A percentile compares a stretch with the other conserved stretches of the same genome.
phyloP scores from a whole-genome alignment of 2,113 vertebrate species.

The Camelus bactrianus region DNA sequence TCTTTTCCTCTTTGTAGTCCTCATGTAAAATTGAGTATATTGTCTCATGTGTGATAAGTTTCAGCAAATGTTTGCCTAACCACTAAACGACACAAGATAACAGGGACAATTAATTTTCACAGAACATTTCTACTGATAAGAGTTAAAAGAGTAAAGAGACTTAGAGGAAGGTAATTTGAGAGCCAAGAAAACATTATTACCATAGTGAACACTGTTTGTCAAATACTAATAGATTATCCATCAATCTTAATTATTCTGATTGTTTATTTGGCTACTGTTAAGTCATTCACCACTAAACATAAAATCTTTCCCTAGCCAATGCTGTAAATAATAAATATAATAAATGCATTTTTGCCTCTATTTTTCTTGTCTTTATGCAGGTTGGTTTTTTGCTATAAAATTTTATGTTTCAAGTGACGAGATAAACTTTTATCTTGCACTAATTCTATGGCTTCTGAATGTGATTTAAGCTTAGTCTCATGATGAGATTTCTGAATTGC shows the following conservation, averaged over 20 bases:
- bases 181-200: slow-evolving; percentile 3
- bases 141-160: neutral
- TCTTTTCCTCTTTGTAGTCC: neutral
- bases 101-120: slow-evolving; percentile 15
- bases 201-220: neutral
- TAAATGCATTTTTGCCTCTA: neutral
- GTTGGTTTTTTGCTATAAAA: neutral
- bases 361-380: neutral
- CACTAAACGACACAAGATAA: neutral
- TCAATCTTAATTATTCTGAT: neutral
- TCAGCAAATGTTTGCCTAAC: neutral
- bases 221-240: neutral
- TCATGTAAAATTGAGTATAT: neutral
- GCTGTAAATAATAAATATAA: neutral
- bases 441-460: neutral
- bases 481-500: neutral
- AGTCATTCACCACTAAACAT: neutral
- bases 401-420: neutral
- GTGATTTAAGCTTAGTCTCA: neutral
- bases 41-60: neutral
- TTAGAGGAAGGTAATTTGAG: neutral
- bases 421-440: neutral
- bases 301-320: neutral
- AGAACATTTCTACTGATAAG: neutral
- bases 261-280: neutral